A percentile compares a stretch with the other conserved stretches of the same genome.
phyloP scores from a whole-genome alignment of 2,888 invertebrate species.

The Noctua comes region DNA sequence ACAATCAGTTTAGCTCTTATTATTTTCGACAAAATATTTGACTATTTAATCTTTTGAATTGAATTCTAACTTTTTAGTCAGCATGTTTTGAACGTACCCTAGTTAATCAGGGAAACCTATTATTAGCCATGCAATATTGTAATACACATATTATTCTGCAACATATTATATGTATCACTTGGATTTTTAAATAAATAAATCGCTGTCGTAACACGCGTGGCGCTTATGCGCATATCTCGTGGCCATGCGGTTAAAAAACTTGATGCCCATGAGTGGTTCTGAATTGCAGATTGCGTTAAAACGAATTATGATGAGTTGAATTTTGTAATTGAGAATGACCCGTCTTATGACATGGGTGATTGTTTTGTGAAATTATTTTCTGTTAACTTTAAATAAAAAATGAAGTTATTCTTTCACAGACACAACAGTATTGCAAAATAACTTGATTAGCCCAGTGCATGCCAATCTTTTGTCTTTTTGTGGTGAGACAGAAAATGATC shows the following conservation, averaged over 20 bases:
- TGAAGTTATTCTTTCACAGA: background rate
- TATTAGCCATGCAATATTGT: background rate
- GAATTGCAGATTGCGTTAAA: slow-evolving; percentile 27
- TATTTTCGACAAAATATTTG: background rate
- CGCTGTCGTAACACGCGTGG: background rate
- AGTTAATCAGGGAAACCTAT: background rate
- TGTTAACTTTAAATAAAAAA: background rate
- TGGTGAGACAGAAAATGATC: background rate
- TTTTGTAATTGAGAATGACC: slow-evolving; percentile 29
- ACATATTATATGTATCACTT: background rate
- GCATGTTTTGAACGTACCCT: background rate
- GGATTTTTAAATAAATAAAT: background rate
- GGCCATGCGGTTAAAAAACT: background rate
- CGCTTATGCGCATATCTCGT: background rate
- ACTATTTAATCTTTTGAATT: background rate
- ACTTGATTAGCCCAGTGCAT: background rate
- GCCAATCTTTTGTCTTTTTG: slow-evolving; percentile 4
- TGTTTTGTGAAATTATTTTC: slow-evolving; percentile 13
- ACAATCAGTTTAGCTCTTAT: background rate
- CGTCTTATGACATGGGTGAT: slow-evolving; percentile 1
- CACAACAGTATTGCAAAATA: slow-evolving; percentile 8
- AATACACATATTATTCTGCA: background rate
- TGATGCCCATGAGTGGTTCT: slow-evolving; percentile 1
- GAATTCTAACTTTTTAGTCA: background rate
- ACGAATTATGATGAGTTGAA: slow-evolving; percentile 8